Conservation (phyloP, 2,113 vertebrate species). For the Zosterops lateralis region DNA sequence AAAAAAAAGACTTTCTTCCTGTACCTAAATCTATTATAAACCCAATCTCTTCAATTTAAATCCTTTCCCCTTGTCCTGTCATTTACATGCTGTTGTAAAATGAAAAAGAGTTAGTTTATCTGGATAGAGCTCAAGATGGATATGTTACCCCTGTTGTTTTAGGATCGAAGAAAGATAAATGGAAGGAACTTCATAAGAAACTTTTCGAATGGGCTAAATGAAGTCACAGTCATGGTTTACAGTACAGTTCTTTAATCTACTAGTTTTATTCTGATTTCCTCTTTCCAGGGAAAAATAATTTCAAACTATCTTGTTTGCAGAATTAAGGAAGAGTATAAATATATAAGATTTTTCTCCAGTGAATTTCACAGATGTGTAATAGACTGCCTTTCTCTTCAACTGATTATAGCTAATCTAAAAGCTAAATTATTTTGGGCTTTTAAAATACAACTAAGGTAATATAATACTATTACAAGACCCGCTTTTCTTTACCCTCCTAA, state of each 20-base stretch:
- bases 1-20: rapidly evolving
- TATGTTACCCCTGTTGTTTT: not conserved
- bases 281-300: not conserved
- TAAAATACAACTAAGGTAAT: not conserved
- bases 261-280: not conserved
- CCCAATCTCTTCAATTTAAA: not conserved
- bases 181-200: not conserved
- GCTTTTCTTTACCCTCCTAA: not conserved
- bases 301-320: not conserved
- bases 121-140: not conserved
- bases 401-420: not conserved
- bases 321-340: not conserved
- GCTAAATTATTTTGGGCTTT: rapidly evolving
- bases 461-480: not conserved
- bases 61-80: not conserved
- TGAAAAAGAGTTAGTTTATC: not conserved
- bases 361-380: not conserved
- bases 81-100: not conserved
- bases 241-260: not conserved
- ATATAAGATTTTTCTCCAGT: not conserved
- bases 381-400: not conserved
- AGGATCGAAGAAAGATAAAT: not conserved
- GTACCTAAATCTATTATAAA: not conserved
- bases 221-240: not conserved
- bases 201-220: not conserved